Evolutionary conservation across 2,888 invertebrate genomes (phyloP).

Genomic region (Calameuta filiformis): DNA sequence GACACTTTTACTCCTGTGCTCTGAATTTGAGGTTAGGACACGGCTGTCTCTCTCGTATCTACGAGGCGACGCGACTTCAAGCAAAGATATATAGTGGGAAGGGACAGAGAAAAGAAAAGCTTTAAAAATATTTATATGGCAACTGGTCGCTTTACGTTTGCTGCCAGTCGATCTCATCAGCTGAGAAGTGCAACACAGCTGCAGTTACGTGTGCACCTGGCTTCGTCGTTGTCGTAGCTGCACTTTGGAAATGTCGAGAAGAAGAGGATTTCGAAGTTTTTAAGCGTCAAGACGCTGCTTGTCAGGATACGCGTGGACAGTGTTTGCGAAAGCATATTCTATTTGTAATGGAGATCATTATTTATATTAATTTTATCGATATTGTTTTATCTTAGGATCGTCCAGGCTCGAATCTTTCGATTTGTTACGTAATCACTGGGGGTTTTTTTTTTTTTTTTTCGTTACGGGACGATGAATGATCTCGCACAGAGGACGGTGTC

Average conservation of each 20-base stretch:
- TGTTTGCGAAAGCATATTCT: not conserved
- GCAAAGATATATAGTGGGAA: not conserved
- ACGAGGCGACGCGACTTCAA: constrained; percentile 15
- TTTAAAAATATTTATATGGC: not conserved
- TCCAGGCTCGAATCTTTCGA: not conserved
- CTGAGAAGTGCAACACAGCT: not conserved
- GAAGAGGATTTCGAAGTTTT: not conserved
- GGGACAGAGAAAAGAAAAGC: not conserved
- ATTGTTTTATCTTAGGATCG: not conserved
- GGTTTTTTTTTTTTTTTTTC: not conserved
- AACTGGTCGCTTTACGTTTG: not conserved
- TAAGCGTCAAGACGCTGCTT: not conserved
- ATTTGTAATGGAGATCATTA: not conserved
- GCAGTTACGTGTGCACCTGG: not conserved
- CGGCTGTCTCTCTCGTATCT: not conserved
- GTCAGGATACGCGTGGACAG: not conserved
- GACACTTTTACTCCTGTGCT: not conserved
- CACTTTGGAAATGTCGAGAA: not conserved
- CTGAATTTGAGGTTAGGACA: not conserved
- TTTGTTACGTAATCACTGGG: not conserved
- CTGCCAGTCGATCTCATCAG: not conserved
- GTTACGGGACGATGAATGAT: not conserved
- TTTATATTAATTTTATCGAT: not conserved
- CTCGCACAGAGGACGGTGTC: not conserved
- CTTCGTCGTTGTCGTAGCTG: not conserved